phyloP scores from a whole-genome alignment of 2,797 vertebrate genomes.

The Siniperca scherzeri region DNA sequence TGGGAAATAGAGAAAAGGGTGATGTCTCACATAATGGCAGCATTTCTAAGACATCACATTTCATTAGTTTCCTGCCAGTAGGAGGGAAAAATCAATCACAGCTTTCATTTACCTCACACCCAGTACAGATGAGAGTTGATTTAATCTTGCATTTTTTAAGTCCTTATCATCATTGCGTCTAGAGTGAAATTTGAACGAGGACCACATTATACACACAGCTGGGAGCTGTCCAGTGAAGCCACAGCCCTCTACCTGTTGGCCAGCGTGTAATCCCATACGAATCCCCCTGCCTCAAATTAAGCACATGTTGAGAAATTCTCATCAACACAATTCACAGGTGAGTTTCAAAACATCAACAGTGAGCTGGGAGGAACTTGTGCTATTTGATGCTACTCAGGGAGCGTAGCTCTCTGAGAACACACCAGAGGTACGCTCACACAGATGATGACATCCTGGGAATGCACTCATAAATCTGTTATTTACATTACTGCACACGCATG shows the following conservation, averaged over 20 bases:
- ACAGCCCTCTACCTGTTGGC: not conserved
- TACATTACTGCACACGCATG: not conserved
- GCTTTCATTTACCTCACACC: conserved; percentile 27
- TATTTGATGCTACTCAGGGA: conserved; percentile 8
- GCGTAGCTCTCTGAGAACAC: not conserved
- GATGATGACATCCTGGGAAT: not conserved
- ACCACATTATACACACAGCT: conserved; percentile 14
- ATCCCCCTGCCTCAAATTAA: not conserved
- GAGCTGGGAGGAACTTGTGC: not conserved
- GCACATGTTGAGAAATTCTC: conserved; percentile 4
- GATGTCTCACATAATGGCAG: conserved; percentile 66
- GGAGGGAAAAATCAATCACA: conserved; percentile 56
- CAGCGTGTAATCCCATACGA: not conserved
- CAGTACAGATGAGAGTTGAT: conserved; percentile 43
- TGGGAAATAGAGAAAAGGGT: conserved; percentile 60
- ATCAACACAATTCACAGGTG: not conserved
- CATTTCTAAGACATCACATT: conserved; percentile 73
- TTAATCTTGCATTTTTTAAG: conserved; percentile 44
- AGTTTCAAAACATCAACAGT: not conserved
- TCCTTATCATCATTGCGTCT: conserved; percentile 24
- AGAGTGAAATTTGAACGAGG: conserved; percentile 23
- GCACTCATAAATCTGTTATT: no score
- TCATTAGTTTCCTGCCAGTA: conserved; percentile 68
- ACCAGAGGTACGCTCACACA: not conserved
- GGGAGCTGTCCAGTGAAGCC: not conserved